Base-by-base conservation (phyloP, 2,113 vertebrate genomes). In the Jacana jacana region DNA sequence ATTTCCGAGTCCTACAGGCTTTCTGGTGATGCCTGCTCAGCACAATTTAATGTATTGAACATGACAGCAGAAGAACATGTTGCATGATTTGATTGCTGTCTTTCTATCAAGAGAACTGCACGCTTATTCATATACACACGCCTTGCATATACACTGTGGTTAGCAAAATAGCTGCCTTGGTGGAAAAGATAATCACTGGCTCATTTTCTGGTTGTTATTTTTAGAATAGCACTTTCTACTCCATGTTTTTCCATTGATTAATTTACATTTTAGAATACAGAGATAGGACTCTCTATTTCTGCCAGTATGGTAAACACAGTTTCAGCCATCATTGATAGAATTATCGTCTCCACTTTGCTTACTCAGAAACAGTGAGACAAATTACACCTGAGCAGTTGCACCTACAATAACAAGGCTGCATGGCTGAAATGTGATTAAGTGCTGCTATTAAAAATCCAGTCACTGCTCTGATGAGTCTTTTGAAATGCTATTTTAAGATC, bases 91-190 rank as follows among this genome's bases (percentile, higher is more conserved):
- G 88, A 91, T 94, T 89, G 91, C 81, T 95, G 5, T 70, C 77
- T 92, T 84, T 92, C 81, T 96, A 69, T 94, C 77, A 54, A 89
- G 86, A 94, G 73, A 84, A 86, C 33, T 81, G n/a, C 80, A 91
- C 49, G 58, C 40, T 91, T 94, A 85, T 72, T 94, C 86, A 92
- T 85, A n/a, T n/a, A n/a, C n/a, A n/a, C n/a, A n/a, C n/a, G 81
- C 77, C 57, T 92, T 92, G 27, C 69, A 49, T 86, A 75, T 58
- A 77, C 9, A 54, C 18, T 49, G 33, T 52, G 57, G 54, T 91
- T 81, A 94, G 86, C 17, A 30, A 95, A 90, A 81, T 44, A 86
- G 23, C 54, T 92, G 57, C 40, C 70, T 94, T 75, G 28, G 18
- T 78, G 70, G 46, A 80, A 95, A 92, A 77, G 28, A 77, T 86